Percentiles rank a stretch among this genome's conserved stretches.
Conservation (phyloP, 2,888 invertebrate genomes). For the Lochmaea capreae region DNA sequence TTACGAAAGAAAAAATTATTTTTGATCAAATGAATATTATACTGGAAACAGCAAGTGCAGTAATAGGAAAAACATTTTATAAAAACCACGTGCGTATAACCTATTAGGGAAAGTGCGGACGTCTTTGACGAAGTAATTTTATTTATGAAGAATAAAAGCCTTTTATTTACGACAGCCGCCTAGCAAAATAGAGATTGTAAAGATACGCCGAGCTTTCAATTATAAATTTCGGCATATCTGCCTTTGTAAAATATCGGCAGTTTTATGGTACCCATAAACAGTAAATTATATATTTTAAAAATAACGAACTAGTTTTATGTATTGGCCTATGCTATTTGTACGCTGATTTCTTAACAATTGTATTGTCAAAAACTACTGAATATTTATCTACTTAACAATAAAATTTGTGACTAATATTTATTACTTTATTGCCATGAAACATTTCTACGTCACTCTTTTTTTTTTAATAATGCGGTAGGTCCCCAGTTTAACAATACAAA, state of each 20-base stretch:
- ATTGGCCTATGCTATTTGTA: conserved; percentile 1
- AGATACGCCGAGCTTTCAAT: neutral
- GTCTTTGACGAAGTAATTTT: neutral
- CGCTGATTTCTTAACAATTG: conserved; percentile 6
- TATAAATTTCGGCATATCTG: neutral
- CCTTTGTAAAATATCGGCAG: neutral
- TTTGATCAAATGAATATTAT: no score
- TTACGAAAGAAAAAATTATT: no score
- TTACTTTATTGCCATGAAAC: conserved; percentile 11
- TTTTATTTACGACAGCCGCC: conserved; percentile 1
- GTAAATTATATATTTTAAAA: conserved; percentile 3
- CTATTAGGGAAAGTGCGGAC: neutral
- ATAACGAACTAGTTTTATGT: conserved; percentile 11
- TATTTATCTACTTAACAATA: conserved; percentile 10
- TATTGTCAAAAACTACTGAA: conserved; percentile 6
- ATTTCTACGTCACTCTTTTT: conserved; percentile 6
- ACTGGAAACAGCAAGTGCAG: no score
- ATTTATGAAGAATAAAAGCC: neutral
- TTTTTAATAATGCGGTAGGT: conserved; percentile 13
- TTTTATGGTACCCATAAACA: conserved; percentile 4
- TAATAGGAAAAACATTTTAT: no score
- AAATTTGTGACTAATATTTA: conserved; percentile 13
- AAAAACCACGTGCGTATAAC: neutral
- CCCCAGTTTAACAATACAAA: conserved; percentile 8
- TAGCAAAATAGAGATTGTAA: neutral